Evolutionary conservation across 2,888 invertebrate species (phyloP).

Genomic region (Mimumesa dahlbomi): DNA sequence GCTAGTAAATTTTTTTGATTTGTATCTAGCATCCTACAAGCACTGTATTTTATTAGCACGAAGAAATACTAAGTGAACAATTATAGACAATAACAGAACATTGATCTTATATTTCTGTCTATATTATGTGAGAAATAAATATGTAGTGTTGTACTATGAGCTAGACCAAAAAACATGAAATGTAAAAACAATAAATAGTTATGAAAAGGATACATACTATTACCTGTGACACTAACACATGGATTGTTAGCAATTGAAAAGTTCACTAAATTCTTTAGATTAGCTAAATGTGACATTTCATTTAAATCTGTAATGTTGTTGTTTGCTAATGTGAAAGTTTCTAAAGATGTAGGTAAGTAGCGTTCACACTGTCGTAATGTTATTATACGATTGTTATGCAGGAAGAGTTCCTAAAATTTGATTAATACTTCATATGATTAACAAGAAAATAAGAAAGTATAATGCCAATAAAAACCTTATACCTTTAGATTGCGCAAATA

Average conservation of each 20-base stretch:
- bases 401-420: slow-evolving; percentile 86
- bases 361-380: slow-evolving; percentile 91
- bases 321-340: slow-evolving; percentile 89
- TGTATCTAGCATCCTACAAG: slow-evolving; percentile 44
- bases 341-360: slow-evolving; percentile 89
- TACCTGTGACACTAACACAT: slow-evolving; percentile 90
- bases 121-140: slow-evolving; percentile 1
- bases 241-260: slow-evolving; percentile 94
- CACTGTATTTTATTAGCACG: slow-evolving; percentile 23
- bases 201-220: slow-evolving; percentile 88
- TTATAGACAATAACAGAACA: slow-evolving; percentile 26
- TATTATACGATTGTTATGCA: slow-evolving; percentile 93
- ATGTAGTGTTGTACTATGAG: slow-evolving; percentile 16
- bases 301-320: slow-evolving; percentile 93
- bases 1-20: slow-evolving; percentile 30
- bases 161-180: slow-evolving; percentile 38
- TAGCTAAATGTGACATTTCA: slow-evolving; percentile 90
- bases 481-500: slow-evolving; percentile 92
- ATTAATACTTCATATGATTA: slow-evolving; percentile 23
- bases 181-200: no score
- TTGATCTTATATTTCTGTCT: slow-evolving; percentile 5
- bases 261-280: slow-evolving; percentile 88
- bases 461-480: slow-evolving; percentile 1
- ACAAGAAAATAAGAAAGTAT: not conserved
- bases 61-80: slow-evolving; percentile 24